Evolutionary conservation across 2,888 invertebrate genomes (phyloP).

Genomic region (Athrips mouffetella): DNA sequence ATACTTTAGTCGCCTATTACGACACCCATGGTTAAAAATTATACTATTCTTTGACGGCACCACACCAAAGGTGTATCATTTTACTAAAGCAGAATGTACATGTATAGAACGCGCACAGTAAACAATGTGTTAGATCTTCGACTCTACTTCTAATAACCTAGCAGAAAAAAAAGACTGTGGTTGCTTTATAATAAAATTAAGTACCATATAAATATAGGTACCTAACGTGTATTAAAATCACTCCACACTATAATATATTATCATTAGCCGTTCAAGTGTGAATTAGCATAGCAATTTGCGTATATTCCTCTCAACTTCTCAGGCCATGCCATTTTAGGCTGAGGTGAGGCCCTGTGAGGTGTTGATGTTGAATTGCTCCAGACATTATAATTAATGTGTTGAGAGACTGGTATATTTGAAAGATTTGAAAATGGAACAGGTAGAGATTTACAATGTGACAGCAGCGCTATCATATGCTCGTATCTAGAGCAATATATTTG

Average conservation of each 20-base stretch:
- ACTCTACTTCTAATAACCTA: too few relatives aligned
- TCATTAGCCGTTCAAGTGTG: slow-evolving; percentile 4
- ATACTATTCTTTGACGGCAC: too few relatives aligned
- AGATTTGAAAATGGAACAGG: neutral
- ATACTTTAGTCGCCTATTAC: too few relatives aligned
- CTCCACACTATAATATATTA: neutral
- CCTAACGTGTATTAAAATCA: slow-evolving; percentile 2
- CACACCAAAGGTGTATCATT: too few relatives aligned
- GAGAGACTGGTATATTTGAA: neutral
- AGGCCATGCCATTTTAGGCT: neutral
- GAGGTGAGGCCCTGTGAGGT: neutral
- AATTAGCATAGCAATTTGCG: slow-evolving; percentile 7
- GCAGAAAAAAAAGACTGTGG: too few relatives aligned
- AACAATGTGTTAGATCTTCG: too few relatives aligned
- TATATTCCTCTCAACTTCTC: neutral
- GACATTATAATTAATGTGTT: neutral
- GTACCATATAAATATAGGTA: neutral
- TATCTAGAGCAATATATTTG: too few relatives aligned
- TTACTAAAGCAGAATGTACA: too few relatives aligned
- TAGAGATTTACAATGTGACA: too few relatives aligned
- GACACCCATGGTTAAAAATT: too few relatives aligned
- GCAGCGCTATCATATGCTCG: too few relatives aligned
- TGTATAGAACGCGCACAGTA: too few relatives aligned
- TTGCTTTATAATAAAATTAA: neutral
- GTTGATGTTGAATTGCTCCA: neutral